Conservation (phyloP, 30 jellyfish, hydroid and myxozoan genomes). For the Nemopilema nomurai region DNA sequence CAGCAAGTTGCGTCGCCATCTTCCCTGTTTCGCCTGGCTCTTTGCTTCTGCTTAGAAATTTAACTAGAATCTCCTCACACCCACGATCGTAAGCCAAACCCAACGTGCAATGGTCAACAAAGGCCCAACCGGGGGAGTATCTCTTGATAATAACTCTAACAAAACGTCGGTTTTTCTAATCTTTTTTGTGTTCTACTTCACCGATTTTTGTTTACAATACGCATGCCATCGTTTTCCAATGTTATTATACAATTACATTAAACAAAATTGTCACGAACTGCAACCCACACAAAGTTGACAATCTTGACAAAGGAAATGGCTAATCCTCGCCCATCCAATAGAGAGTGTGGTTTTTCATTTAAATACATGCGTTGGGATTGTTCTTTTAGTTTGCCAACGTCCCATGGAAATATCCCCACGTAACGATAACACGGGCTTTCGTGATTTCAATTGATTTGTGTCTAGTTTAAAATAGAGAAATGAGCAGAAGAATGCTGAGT, state of each 20-base stretch:
- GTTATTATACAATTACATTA: neutral
- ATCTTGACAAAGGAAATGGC: neutral
- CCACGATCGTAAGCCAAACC: neutral
- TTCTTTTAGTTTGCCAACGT: neutral
- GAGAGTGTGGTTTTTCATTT: neutral
- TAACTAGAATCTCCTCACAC: neutral
- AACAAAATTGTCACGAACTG: neutral
- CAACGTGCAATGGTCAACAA: neutral
- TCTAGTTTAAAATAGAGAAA: too few species aligned
- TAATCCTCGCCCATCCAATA: neutral
- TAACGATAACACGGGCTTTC: neutral
- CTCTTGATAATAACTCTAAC: neutral
- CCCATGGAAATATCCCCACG: neutral
- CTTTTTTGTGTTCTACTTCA: neutral
- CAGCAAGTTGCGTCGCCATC: neutral
- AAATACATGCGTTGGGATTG: neutral
- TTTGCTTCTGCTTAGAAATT: neutral
- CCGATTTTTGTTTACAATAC: neutral
- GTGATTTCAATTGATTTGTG: neutral
- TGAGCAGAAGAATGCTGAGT: neutral
- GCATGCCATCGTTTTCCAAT: neutral
- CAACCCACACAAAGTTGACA: neutral
- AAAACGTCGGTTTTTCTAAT: neutral
- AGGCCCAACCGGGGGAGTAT: neutral
- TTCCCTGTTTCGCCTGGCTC: neutral